phyloP scores from a whole-genome alignment of 1,140 invertebrate genomes.

The Scaptomyza graminum region DNA sequence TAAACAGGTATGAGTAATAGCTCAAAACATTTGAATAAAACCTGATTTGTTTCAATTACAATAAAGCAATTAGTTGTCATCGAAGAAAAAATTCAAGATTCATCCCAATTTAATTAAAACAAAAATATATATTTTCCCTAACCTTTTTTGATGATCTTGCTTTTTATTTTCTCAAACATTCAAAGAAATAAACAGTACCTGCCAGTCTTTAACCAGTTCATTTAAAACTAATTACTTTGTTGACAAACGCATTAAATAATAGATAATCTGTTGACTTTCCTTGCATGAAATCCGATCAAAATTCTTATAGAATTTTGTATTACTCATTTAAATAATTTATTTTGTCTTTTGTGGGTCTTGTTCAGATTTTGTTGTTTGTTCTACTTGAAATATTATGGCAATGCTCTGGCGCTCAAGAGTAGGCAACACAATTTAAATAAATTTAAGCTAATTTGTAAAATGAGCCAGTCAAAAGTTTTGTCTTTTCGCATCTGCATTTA shows the following conservation, averaged over 20 bases:
- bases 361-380: conserved; percentile 29
- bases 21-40: too few species aligned
- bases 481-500: conserved; percentile 34
- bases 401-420: conserved; percentile 13
- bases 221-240: too few species aligned
- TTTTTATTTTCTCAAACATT: too few species aligned
- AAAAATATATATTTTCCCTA: too few species aligned
- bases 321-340: conserved; percentile 28
- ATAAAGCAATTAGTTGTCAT: too few species aligned
- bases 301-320: background rate
- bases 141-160: too few species aligned
- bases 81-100: too few species aligned
- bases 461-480: conserved; percentile 58
- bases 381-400: conserved; percentile 1
- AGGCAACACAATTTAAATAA: conserved; percentile 75
- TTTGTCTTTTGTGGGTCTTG: background rate
- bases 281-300: background rate
- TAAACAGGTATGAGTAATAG: background rate
- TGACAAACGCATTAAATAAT: background rate
- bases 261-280: background rate
- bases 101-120: too few species aligned
- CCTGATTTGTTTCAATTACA: too few species aligned
- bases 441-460: conserved; percentile 72
- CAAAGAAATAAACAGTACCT: too few species aligned
- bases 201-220: too few species aligned